A percentile compares a stretch with the other conserved stretches of the same genome.
phyloP scores from a whole-genome alignment of 1,140 invertebrate species.

The Pollicipes pollicipes region DNA sequence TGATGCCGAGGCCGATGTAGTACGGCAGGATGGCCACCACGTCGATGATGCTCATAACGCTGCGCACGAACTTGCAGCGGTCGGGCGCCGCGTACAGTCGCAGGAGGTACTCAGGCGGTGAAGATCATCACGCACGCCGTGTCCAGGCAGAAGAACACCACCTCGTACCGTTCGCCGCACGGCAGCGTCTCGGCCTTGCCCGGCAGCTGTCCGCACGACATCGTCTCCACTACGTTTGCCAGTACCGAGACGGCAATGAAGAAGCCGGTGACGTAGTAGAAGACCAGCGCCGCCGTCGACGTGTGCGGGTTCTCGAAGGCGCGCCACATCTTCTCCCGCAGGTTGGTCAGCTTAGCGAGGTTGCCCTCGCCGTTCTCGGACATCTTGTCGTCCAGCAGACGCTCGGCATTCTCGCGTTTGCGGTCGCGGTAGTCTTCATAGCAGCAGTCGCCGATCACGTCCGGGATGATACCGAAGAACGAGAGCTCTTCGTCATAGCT shows the following conservation, averaged over 20 bases:
- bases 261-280: constrained; percentile 99
- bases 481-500: constrained; percentile 97
- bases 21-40: constrained; percentile 98
- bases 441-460: constrained; percentile 96
- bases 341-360: background rate
- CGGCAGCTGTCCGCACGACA: constrained; percentile 71
- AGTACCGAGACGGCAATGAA: constrained; percentile 98
- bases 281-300: constrained; percentile 90
- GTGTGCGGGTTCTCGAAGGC: constrained; percentile 99
- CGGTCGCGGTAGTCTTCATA: too few species aligned
- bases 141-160: constrained; percentile 97
- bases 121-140: too few species aligned
- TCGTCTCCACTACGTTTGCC: constrained; percentile 96
- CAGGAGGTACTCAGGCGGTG: too few species aligned
- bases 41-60: constrained; percentile 98
- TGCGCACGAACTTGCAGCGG: constrained; percentile 90
- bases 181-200: constrained; percentile 56
- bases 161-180: constrained; percentile 93
- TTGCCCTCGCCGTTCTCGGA: background rate
- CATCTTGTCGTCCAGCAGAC: too few species aligned
- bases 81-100: constrained; percentile 94
- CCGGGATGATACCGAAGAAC: constrained; percentile 98
- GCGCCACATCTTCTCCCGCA: too few species aligned
- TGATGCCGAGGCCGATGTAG: constrained; percentile 92
- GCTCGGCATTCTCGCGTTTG: constrained; percentile 41